Percentiles rank a stretch among this genome's conserved stretches.
phyloP scores from a whole-genome alignment of 2,888 invertebrate species.

The Zygothrica quintamaculata region DNA sequence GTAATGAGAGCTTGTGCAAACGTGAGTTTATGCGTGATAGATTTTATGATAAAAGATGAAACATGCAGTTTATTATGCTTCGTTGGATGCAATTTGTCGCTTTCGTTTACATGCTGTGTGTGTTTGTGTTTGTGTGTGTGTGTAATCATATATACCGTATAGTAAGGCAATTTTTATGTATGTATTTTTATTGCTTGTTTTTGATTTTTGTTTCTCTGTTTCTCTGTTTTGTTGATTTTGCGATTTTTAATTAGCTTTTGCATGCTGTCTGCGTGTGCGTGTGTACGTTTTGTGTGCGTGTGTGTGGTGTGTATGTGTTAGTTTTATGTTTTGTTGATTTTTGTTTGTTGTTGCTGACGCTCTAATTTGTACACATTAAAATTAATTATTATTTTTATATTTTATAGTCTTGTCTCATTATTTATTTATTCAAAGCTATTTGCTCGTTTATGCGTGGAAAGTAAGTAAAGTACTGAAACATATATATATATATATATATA shows the following conservation, averaged over 20 bases:
- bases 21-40: too few relatives aligned
- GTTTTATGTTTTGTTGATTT: slow-evolving; percentile 7
- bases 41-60: too few relatives aligned
- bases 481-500: too few relatives aligned
- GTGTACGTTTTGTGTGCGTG: not conserved
- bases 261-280: not conserved
- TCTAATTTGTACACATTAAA: slow-evolving; percentile 59
- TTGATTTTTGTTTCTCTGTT: slow-evolving; percentile 17
- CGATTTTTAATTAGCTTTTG: slow-evolving; percentile 9
- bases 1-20: too few relatives aligned
- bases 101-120: not conserved
- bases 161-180: too few relatives aligned
- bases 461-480: slow-evolving; percentile 1
- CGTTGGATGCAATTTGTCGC: slow-evolving; percentile 6
- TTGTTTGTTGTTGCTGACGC: slow-evolving; percentile 21
- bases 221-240: too few relatives aligned
- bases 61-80: slow-evolving; percentile 19
- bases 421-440: slow-evolving; percentile 27
- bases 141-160: too few relatives aligned
- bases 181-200: too few relatives aligned
- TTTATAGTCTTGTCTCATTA: slow-evolving; percentile 32
- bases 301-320: too few relatives aligned
- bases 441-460: slow-evolving; percentile 33
- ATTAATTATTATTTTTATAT: slow-evolving; percentile 39
- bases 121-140: too few relatives aligned